Evolutionary conservation across 1,140 invertebrate species (phyloP), one percentile per base, ranked within the genome.

Genomic region (Stegodyphus dumicola): DNA sequence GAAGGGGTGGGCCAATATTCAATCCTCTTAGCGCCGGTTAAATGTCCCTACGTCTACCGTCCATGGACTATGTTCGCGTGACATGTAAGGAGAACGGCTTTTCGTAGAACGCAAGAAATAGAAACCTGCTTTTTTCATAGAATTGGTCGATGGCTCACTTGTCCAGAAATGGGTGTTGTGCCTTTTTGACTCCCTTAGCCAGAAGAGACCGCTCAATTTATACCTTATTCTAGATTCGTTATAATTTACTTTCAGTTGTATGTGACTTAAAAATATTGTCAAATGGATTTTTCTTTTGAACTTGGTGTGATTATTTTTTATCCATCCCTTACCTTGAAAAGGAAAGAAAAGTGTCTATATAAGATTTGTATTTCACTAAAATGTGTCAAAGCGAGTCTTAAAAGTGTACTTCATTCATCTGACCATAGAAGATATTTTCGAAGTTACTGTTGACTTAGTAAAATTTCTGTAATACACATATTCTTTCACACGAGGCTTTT

Each of bases 41-140:
- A 83, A 83, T 83, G 80, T 75, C 71, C 54, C 51, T 75, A 73
- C 67, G 49, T n/a, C 80, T 74, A 75, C 80, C n/a, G 71, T 83
- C 66, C 70, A 71, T 65, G 51, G 77, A 67, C 65, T 54, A 15
- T 13, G 70, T n/a, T 83, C n/a, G 80, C 80, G 80, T 83, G 80
- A 83, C 71, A 66, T 7, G 3, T 48, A 51, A 69, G 53, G 56
- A 60, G 71, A 66, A 75, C 70, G 66, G 80, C 49, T 53, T 83
- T 83, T 83, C 80, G 56, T 15, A 66, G 80, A 83, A 83, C 49
- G 70, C 71, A 75, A 75, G 80, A 83, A 83, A 83, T 83, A 83
- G 80, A 83, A 75, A 66, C 70, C 33, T 7, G n/a, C 54, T 74
- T 74, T 83, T 73, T 83, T 83, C 77, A 60, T 49, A 17, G 77